phyloP scores from a whole-genome alignment of 2,113 vertebrate species.

The Phrynosoma blainvillii region DNA sequence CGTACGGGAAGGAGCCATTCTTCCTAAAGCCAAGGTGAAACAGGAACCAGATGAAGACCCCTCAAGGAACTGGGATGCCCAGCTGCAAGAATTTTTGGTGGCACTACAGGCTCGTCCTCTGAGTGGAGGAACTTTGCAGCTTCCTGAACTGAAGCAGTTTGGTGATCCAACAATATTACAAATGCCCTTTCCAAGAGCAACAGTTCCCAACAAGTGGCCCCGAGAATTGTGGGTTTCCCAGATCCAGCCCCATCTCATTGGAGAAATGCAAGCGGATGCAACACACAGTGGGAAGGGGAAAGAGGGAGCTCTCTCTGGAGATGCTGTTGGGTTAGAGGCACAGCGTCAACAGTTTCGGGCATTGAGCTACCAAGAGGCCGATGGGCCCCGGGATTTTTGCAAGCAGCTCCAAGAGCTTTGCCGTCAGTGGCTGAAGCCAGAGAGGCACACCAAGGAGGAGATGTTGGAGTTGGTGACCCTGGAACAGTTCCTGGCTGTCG shows the following conservation, averaged over 20 bases:
- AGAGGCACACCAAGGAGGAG: slow-evolving; percentile 13
- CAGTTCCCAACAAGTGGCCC: background rate
- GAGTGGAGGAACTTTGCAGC: background rate
- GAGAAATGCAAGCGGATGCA: background rate
- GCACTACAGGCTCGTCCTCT: background rate
- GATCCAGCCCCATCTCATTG: background rate
- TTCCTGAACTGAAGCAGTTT: background rate
- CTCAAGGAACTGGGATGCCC: slow-evolving; percentile 22
- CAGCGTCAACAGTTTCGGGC: background rate
- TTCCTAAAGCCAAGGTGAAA: background rate
- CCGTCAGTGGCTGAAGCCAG: slow-evolving; percentile 6
- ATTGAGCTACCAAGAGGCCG: background rate
- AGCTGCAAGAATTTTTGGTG: slow-evolving; percentile 18
- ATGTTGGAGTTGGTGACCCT: slow-evolving; percentile 24
- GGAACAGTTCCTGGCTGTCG: slow-evolving; percentile 12
- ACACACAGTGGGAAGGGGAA: background rate
- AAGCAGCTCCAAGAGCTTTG: slow-evolving; percentile 8
- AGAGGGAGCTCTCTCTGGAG: background rate
- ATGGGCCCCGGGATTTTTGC: slow-evolving; percentile 9
- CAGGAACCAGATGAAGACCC: background rate
- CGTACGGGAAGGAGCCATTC: background rate
- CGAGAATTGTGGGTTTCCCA: background rate
- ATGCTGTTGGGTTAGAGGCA: background rate
- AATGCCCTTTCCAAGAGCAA: background rate
- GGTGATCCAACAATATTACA: too few species aligned